Conservation (phyloP, 2,113 vertebrate species). For the Gasterosteus nipponicus region DNA sequence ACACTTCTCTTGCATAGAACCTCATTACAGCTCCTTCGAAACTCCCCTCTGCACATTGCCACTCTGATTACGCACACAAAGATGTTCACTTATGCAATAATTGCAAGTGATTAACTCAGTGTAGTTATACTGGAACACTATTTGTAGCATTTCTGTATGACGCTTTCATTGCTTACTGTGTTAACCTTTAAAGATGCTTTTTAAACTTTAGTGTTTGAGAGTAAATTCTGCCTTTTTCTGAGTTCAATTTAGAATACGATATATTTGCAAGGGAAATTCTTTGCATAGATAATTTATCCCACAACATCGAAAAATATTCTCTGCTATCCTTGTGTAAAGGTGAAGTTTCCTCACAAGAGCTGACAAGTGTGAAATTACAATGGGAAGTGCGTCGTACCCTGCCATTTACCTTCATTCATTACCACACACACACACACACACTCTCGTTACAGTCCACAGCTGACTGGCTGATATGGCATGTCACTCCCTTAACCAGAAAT, state of each 20-base stretch:
- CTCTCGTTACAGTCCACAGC: constrained; percentile 50
- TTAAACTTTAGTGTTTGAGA: background rate
- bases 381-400: constrained; percentile 76
- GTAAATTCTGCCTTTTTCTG: constrained; percentile 3
- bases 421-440: constrained; percentile 44
- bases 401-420: constrained; percentile 81
- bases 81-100: background rate
- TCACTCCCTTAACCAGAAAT: constrained; percentile 57
- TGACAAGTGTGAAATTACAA: constrained; percentile 85
- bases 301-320: constrained; percentile 57
- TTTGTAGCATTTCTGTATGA: background rate
- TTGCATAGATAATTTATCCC: constrained; percentile 56
- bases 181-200: background rate
- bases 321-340: constrained; percentile 78
- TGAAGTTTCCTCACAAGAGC: constrained; percentile 81
- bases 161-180: background rate
- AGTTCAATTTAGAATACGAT: constrained; percentile 2
- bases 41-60: background rate
- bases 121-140: background rate
- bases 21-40: background rate
- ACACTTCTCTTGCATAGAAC: background rate
- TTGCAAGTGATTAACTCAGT: background rate
- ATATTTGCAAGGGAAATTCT: constrained; percentile 68
- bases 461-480: constrained; percentile 68
- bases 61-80: constrained; percentile 1